These are phyloP conservation scores for Pithys albifrons DNA, from an alignment of 2,113 vertebrate genomes.

Conservation along the genomic window DNA sequence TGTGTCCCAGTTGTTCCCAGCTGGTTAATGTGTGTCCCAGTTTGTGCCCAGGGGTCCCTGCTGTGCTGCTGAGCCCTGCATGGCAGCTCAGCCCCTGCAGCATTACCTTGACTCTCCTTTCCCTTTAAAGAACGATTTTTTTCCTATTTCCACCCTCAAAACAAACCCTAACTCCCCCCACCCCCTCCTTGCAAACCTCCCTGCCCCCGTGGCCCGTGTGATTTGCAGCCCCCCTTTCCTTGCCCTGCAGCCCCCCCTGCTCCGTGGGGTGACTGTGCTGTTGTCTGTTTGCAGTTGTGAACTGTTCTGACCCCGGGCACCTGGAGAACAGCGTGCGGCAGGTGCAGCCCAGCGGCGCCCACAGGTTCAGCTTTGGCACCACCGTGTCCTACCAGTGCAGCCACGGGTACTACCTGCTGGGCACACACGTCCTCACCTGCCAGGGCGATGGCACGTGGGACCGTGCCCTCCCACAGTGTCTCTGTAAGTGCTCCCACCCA, in stretches of 20 bases:
- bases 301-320: slow-evolving; percentile 95
- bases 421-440: slow-evolving; percentile 90
- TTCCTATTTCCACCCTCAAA: background rate
- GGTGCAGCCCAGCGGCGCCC: slow-evolving; percentile 84
- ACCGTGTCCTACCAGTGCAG: slow-evolving; percentile 90
- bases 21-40: fast-evolving
- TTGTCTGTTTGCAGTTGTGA: slow-evolving; percentile 83
- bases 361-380: slow-evolving; percentile 93
- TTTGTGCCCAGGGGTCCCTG: background rate
- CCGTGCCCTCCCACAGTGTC: slow-evolving; percentile 89
- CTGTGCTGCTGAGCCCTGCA: background rate
- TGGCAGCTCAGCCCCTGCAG: background rate
- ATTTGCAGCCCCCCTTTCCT: background rate
- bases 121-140: background rate
- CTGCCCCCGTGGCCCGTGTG: background rate
- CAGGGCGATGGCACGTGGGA: slow-evolving; percentile 98
- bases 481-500: slow-evolving; percentile 81
- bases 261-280: background rate
- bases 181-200: too few species aligned
- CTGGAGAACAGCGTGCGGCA: slow-evolving; percentile 90
- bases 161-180: too few species aligned
- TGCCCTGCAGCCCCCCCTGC: background rate
- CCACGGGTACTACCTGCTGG: slow-evolving; percentile 92
- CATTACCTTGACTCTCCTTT: background rate
- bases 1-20: too few species aligned